These are phyloP conservation scores for Paramormyrops hopkinsi DNA, from an alignment of 2,797 vertebrate genomes.

Conservation along the genomic window DNA sequence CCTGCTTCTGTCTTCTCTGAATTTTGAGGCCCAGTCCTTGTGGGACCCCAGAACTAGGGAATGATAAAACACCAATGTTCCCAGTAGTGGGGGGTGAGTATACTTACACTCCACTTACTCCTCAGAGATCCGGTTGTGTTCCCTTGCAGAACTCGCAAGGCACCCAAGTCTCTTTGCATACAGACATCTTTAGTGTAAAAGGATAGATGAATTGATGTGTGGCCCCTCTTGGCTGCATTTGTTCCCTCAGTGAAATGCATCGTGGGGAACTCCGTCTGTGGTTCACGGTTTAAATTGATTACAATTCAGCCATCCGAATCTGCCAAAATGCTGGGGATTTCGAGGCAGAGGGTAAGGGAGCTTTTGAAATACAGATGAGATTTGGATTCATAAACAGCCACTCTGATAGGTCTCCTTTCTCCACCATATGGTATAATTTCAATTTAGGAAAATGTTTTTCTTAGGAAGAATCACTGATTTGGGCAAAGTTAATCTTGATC, in stretches of 20 bases:
- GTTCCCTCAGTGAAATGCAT: neutral
- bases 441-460: neutral
- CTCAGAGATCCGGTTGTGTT: neutral
- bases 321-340: neutral
- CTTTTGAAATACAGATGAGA: neutral
- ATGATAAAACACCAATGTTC: neutral
- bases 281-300: neutral
- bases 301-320: neutral
- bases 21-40: neutral
- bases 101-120: neutral
- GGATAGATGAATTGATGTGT: neutral
- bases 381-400: neutral
- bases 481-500: neutral
- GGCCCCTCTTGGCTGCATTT: neutral
- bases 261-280: neutral
- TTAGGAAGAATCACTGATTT: neutral
- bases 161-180: neutral
- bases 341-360: neutral
- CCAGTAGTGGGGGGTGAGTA: neutral
- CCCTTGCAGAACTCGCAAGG: neutral
- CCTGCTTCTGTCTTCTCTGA: neutral
- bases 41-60: neutral
- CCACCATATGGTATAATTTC: neutral
- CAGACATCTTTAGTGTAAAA: neutral
- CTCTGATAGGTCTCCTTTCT: neutral